Conservation (phyloP, 2,797 vertebrate species). For the Syngnathus acus region DNA sequence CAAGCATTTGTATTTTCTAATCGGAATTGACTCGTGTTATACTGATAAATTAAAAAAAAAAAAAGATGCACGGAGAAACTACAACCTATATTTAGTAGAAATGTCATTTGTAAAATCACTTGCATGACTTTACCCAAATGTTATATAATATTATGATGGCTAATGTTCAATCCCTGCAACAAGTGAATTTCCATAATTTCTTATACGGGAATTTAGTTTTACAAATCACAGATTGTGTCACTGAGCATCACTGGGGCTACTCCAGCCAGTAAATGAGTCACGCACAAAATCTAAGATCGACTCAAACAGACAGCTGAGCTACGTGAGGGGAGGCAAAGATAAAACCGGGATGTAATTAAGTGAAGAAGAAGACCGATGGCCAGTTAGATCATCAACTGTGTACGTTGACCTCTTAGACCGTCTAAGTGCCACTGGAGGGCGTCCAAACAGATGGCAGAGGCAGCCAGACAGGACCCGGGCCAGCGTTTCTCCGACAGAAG, state of each 20-base stretch:
- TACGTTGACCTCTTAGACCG: constrained; percentile 48
- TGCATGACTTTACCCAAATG: no score
- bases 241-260: not conserved
- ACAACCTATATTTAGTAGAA: no score
- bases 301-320: not conserved
- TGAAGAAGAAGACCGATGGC: constrained; percentile 13
- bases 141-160: no score
- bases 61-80: no score
- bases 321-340: not conserved
- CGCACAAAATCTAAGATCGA: not conserved
- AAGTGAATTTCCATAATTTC: no score
- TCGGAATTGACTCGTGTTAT: not conserved
- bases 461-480: constrained; percentile 45
- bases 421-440: constrained; percentile 48
- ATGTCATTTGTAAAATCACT: no score
- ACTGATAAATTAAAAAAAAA: not conserved
- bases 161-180: no score
- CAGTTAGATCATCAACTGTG: constrained; percentile 17
- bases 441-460: constrained; percentile 55
- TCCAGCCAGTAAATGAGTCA: not conserved
- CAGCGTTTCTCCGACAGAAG: constrained; percentile 43
- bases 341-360: not conserved
- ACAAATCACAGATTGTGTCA: not conserved
- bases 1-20: not conserved
- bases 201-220: no score